A percentile compares a stretch with the other conserved stretches of the same genome.
Conservation (phyloP, 1,140 invertebrate genomes). For the Cherax quadricarinatus region DNA sequence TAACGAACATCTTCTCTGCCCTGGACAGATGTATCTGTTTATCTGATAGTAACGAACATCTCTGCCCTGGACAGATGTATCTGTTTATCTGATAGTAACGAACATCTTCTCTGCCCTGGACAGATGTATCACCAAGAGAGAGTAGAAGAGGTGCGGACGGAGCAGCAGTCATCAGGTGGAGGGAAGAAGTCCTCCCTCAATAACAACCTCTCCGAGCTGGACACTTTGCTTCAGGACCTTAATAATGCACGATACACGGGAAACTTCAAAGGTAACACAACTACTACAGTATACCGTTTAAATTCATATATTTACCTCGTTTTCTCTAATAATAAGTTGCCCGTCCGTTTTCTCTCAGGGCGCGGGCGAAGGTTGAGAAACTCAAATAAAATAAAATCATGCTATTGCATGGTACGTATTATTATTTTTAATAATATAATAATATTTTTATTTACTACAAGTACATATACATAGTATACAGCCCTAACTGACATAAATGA, state of each 20-base stretch:
- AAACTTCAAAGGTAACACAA: constrained; percentile 75
- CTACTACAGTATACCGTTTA: not conserved
- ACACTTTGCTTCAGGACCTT: constrained; percentile 92
- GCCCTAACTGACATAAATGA: no score
- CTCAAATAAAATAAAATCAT: not conserved
- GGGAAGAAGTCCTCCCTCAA: constrained; percentile 80
- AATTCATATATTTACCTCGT: not conserved
- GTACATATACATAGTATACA: no score
- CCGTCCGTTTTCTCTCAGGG: not conserved
- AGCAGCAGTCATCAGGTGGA: constrained; percentile 56
- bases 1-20: not conserved
- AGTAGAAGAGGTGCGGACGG: constrained; percentile 76
- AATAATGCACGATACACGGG: constrained; percentile 87
- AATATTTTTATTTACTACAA: no score
- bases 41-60: no score
- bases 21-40: constrained; percentile 80
- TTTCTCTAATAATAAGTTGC: not conserved
- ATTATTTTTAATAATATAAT: no score
- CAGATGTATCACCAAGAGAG: constrained; percentile 80
- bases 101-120: constrained; percentile 74
- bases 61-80: no score
- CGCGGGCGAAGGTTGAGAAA: not conserved
- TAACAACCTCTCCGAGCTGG: constrained; percentile 92
- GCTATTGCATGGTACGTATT: no score
- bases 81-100: not conserved